Evolutionary conservation across 2,888 invertebrate species (phyloP).

Genomic region (Agonopterix alstromeriana): DNA sequence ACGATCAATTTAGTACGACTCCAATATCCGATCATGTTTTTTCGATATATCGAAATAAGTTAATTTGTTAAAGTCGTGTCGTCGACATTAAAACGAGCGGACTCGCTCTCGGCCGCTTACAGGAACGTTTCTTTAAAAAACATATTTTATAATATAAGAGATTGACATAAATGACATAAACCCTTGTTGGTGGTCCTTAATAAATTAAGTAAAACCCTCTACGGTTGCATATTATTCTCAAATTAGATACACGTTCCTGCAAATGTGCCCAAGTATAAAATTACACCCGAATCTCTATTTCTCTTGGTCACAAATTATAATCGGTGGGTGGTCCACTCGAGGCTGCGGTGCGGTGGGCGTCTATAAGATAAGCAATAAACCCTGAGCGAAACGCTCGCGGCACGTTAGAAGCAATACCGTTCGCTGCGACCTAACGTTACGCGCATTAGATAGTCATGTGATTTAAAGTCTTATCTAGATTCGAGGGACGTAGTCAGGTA

Average conservation of each 20-base stretch:
- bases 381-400: not conserved
- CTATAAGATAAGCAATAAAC: constrained; percentile 13
- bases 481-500: constrained; percentile 1
- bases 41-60: no score
- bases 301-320: no score
- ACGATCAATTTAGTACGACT: constrained; percentile 22
- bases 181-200: no score
- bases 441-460: constrained; percentile 23
- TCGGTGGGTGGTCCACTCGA: no score
- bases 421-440: constrained; percentile 1
- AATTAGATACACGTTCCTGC: not conserved
- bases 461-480: constrained; percentile 17
- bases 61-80: no score
- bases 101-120: no score
- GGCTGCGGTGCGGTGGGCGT: not conserved
- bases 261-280: not conserved
- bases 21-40: constrained; percentile 4
- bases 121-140: no score
- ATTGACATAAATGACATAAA: no score
- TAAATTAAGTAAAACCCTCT: not conserved
- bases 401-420: constrained; percentile 8
- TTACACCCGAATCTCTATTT: constrained; percentile 8
- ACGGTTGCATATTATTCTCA: not conserved
- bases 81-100: no score
- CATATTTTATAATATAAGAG: no score